Base-by-base conservation (phyloP, 53 echinoderm and acorn worm genomes). In the Echinometra lucunter region DNA sequence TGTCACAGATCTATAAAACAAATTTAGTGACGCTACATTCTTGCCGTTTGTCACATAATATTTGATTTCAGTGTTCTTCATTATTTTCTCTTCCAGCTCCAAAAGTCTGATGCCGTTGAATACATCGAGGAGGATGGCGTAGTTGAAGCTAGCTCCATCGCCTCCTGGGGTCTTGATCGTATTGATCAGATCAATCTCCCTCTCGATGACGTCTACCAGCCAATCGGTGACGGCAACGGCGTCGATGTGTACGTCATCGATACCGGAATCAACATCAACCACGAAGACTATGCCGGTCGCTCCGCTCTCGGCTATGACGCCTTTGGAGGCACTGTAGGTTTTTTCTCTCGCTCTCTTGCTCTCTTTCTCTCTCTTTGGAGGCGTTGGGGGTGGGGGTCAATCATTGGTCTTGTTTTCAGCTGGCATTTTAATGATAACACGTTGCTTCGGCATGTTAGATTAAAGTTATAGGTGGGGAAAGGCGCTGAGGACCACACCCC, bases 201-300 rank as follows among this genome's bases (percentile, higher is more conserved):
- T 21, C 53, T 95, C 45, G 96, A 96, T 38, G 85, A 93, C 28
- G 91, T 44, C 25, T 96, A 95, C 81, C 4, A 57, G 16, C 92
- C 92, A 78, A 92, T 89, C 96, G 97, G 92, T 67, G 95, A 96
- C 45, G 97, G 97, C 19, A 97, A 47, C 58, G 96, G 95, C 35
- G 96, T 96, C 55, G 88, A 82, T 66, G 96, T 97, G 10, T 97
- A 97, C 95, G 92, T 96, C 63, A 85, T 96, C 57, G 96, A 96
- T 69, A 96, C 96, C 88, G 96, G 96, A 18, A 95, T 97, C 45
- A 75, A 92, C 57, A 47, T 90, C 28, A 83, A 92, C 75, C 97
- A 97, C 91, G 74, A 45, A 12, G 97, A 97, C 89, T 97, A 95
- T 89, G 58, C 38, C 38, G 97, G 95, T 35, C 97, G 96, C 44